Evolutionary conservation across 1,140 invertebrate species (phyloP), one percentile per base, ranked within the genome.

Genomic region (Diplogasteroides magnus): DNA sequence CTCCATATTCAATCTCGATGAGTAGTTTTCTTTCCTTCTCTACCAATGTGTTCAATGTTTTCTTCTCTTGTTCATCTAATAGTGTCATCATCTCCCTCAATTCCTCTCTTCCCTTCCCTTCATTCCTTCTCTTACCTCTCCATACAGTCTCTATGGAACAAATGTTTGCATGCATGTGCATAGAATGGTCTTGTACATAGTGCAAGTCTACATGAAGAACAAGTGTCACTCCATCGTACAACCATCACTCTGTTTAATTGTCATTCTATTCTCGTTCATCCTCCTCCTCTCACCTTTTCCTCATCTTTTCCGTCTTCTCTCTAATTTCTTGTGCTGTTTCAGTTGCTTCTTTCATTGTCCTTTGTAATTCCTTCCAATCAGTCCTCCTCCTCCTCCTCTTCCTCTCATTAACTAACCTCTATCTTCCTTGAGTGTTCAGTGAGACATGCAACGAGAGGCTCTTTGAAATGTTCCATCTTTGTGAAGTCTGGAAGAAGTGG

Each of bases 401-500:
- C n/a, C n/a, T n/a, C n/a, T n/a, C n/a, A n/a, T n/a, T n/a, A n/a
- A n/a, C 27, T 15, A 26, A 71, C 69, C 61, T 74, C 11, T 48
- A 73, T 73, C 23, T 74, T 74, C 15, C 15, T 56, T 2, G 71
- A 73, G 37, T 73, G 71, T 25, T 73, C 71, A 1, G 74, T 74
- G 14, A 73, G 61, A 28, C 60, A 74, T 26, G 64, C 71, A 61
- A 71, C 74, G 19, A 73, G 71, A 25, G 71, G 61, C 11, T 79
- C 79, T 84, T 95, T 93, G 78, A 98, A 97, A 83, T 97, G 91
- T 84, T 97, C 94, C 77, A 98, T 97, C 27, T 92, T 97, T 58
- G 93, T 90, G 85, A 97, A 97, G 83, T 98, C 93, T 0, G 93
- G 92, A 82, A 98, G 97, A 84, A 97, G 97, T 15, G 94, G 94